Conservation (phyloP, 2,888 invertebrate genomes). For the Bugula neritina region DNA sequence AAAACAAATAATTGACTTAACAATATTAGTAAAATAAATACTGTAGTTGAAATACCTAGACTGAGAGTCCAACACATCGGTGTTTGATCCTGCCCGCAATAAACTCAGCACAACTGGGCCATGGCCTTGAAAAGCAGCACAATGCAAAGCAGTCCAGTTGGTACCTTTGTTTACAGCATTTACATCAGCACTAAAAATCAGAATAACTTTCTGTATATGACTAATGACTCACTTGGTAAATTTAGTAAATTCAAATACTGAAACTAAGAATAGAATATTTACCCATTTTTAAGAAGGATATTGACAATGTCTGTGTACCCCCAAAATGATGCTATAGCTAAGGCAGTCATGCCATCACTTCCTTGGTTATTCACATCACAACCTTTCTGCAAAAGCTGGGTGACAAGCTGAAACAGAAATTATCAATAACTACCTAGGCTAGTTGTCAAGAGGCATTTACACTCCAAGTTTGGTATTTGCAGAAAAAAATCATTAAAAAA, state of each 20-base stretch:
- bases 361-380: constrained; percentile 40
- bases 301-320: constrained; percentile 47
- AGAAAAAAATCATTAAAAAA: too few species aligned
- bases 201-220: neutral
- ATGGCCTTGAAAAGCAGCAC: constrained; percentile 49
- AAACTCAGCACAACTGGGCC: constrained; percentile 48
- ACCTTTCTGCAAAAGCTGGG: constrained; percentile 36
- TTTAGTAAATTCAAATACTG: neutral
- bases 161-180: constrained; percentile 44
- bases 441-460: too few species aligned
- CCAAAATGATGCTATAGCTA: constrained; percentile 49
- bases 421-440: too few species aligned
- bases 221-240: neutral
- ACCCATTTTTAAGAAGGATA: constrained; percentile 41
- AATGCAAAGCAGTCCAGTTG: constrained; percentile 46
- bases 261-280: constrained; percentile 25
- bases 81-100: constrained; percentile 41
- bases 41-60: constrained; percentile 37
- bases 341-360: constrained; percentile 47
- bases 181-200: constrained; percentile 40
- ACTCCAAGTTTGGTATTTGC: too few species aligned
- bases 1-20: too few species aligned
- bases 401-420: constrained; percentile 39
- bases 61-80: constrained; percentile 38
- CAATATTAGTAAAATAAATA: too few species aligned